A percentile compares a stretch with the other conserved stretches of the same genome.
Conservation (phyloP, 2,113 vertebrate species). For the Pao palembangensis region DNA sequence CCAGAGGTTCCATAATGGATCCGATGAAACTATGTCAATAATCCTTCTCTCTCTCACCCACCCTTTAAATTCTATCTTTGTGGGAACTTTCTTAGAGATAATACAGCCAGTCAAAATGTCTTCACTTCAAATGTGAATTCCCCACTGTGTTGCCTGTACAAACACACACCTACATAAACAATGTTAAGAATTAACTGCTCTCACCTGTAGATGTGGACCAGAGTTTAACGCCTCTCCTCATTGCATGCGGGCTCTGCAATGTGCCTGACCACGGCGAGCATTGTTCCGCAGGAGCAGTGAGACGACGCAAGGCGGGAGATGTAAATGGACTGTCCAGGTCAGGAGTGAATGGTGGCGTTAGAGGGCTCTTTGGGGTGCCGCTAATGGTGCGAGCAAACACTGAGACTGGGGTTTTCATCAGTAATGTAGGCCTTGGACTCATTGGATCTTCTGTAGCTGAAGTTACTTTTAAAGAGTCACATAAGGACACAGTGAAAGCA, state of each 20-base stretch:
- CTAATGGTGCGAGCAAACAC: slow-evolving; percentile 74
- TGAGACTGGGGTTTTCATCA: slow-evolving; percentile 71
- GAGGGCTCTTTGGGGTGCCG: slow-evolving; percentile 60
- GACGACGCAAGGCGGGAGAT: slow-evolving; percentile 71
- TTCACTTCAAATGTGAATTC: too few species aligned
- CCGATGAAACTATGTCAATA: background rate
- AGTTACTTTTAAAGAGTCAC: slow-evolving; percentile 33
- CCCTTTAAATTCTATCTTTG: too few species aligned
- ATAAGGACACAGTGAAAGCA: background rate
- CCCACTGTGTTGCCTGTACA: too few species aligned
- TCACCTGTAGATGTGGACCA: slow-evolving; percentile 87
- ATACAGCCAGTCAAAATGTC: too few species aligned
- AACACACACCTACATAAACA: background rate
- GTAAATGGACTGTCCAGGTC: slow-evolving; percentile 77
- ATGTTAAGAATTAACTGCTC: background rate
- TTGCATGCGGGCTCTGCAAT: slow-evolving; percentile 79
- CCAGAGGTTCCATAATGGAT: background rate
- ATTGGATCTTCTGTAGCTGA: slow-evolving; percentile 73
- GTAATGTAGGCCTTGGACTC: slow-evolving; percentile 63
- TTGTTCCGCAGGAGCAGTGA: slow-evolving; percentile 70
- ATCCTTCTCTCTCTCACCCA: background rate
- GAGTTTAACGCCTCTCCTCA: slow-evolving; percentile 83
- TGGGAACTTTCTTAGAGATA: too few species aligned
- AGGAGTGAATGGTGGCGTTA: slow-evolving; percentile 74
- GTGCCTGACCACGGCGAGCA: slow-evolving; percentile 78